Evolutionary conservation across 1,140 invertebrate species (phyloP).

Genomic region (Psilanteris sp.): DNA sequence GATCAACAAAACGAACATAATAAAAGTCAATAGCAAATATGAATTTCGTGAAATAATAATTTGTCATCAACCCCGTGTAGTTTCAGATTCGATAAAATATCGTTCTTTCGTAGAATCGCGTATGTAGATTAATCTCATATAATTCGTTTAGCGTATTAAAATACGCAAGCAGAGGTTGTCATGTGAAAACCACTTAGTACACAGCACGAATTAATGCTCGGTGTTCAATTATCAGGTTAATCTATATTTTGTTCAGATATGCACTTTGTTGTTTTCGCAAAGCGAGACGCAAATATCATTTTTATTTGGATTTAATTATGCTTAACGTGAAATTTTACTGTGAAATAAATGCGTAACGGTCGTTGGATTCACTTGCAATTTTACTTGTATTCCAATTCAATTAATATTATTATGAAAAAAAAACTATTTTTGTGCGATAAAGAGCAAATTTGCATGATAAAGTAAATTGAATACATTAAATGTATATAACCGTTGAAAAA

Average conservation of each 20-base stretch:
- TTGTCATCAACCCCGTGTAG: slow-evolving; percentile 20
- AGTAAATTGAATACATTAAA: no score
- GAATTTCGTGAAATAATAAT: slow-evolving; percentile 44
- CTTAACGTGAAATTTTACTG: no score
- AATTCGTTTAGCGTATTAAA: slow-evolving; percentile 46
- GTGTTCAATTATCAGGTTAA: slow-evolving; percentile 57
- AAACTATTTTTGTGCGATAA: no score
- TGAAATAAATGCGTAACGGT: no score
- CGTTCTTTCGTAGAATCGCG: slow-evolving; percentile 15
- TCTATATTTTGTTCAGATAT: slow-evolving; percentile 45
- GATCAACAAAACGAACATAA: slow-evolving; percentile 26
- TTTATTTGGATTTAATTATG: no score
- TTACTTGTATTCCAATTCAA: no score
- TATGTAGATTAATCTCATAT: slow-evolving; percentile 29
- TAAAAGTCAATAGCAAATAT: slow-evolving; percentile 32
- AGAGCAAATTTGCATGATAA: no score
- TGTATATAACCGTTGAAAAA: no score
- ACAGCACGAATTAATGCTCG: slow-evolving; percentile 53
- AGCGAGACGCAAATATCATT: no score
- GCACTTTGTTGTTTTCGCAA: slow-evolving; percentile 52
- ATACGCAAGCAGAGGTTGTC: slow-evolving; percentile 48
- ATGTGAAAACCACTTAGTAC: slow-evolving; percentile 57
- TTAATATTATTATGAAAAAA: no score
- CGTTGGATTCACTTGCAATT: no score
- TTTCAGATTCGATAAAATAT: slow-evolving; percentile 23